Evolutionary conservation across 2,113 vertebrate species (phyloP).

Genomic region (Hyaena hyaena): DNA sequence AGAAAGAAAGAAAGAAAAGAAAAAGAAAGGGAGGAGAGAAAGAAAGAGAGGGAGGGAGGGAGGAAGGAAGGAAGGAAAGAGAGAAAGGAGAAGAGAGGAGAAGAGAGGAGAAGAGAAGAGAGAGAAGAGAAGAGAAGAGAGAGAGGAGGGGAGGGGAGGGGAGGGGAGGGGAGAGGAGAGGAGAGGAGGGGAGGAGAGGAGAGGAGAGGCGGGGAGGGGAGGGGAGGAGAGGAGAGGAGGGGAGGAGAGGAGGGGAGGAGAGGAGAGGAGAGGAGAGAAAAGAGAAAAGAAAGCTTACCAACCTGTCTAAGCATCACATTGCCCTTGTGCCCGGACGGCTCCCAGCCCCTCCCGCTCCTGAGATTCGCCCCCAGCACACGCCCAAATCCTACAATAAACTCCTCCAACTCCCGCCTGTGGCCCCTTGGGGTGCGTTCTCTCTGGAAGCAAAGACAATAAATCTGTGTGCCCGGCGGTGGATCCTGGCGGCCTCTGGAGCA

Average conservation of each 20-base stretch:
- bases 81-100: too few species aligned
- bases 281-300: neutral
- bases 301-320: neutral
- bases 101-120: too few species aligned
- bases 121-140: too few species aligned
- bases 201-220: too few species aligned
- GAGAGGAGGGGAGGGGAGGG: too few species aligned
- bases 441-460: neutral
- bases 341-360: neutral
- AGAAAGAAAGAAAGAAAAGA: too few species aligned
- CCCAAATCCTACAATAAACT: neutral
- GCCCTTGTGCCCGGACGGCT: neutral
- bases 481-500: neutral
- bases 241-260: too few species aligned
- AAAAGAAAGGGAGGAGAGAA: rapidly evolving
- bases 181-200: too few species aligned
- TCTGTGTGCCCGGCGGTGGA: neutral
- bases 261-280: too few species aligned
- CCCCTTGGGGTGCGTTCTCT: neutral
- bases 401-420: neutral
- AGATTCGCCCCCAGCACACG: neutral
- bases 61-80: neutral
- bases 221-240: too few species aligned
- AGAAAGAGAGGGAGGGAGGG: neutral
- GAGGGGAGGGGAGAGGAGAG: too few species aligned